A percentile compares a stretch with the other conserved stretches of the same genome.
Conservation (phyloP, 2,888 invertebrate genomes). For the Polymixis flavicincta region DNA sequence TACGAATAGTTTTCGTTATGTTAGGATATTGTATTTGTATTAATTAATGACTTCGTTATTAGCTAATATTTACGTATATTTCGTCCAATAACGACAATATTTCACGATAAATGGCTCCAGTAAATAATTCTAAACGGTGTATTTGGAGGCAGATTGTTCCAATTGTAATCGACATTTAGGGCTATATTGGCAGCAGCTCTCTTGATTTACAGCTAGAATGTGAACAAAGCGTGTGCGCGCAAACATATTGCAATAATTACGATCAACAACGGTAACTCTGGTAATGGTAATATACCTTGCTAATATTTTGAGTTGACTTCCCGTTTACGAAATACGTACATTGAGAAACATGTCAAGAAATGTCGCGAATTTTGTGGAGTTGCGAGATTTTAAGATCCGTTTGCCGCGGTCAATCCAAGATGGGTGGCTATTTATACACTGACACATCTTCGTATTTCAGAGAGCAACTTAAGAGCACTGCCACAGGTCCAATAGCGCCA, state of each 20-base stretch:
- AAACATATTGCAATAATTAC: conserved; percentile 36
- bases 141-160: background rate
- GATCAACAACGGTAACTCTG: conserved; percentile 24
- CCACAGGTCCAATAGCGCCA: too few relatives aligned
- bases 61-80: too few relatives aligned
- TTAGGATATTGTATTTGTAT: too few relatives aligned
- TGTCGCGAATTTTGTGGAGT: background rate
- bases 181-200: background rate
- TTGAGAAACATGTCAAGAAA: background rate
- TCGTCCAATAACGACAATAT: too few relatives aligned
- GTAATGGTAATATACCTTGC: background rate
- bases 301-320: conserved; percentile 24
- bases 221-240: conserved; percentile 20
- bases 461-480: too few relatives aligned
- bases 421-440: background rate
- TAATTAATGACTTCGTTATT: too few relatives aligned
- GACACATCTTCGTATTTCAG: background rate
- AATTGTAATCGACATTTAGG: background rate
- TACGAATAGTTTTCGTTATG: too few relatives aligned
- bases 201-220: conserved; percentile 28
- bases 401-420: background rate
- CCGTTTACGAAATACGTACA: background rate
- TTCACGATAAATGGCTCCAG: too few relatives aligned
- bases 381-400: background rate
- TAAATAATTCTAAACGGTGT: background rate